Base-by-base conservation (phyloP, 2,113 vertebrate genomes). In the Colistium nudipinnis region DNA sequence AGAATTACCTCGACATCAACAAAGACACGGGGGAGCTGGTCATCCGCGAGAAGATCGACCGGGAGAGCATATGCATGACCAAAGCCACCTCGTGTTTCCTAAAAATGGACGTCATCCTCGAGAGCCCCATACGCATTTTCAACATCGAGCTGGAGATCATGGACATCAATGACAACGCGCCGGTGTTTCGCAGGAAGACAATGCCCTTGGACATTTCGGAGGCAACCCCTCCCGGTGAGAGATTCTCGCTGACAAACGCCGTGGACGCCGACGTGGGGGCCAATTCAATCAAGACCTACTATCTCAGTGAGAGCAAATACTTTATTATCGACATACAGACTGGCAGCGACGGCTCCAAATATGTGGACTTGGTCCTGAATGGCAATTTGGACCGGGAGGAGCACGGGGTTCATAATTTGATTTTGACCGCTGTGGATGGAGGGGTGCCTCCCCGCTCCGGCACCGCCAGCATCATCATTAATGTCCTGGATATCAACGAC, bases 131-230 rank as follows among this genome's bases (percentile, higher is more conserved):
- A 38, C 92, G 92, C 44, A 92, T 93, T 27, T 93, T 93, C 61
- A 92, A 92, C 59, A 76, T 93, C 45, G 92, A 93, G 60, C 62
- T 94, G 7, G 93, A 94, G 28, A 93, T 93, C 47, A 80, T 92
- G 89, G 93, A 94, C 83, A 92, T 94, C 22, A 94, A 94, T 33
- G 93, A 94, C 82, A 94, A 94, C 75, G 90, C 91, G 68, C 93
- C 93, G 0, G 85, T 91, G 76, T 94, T 94, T 55, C 90, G 93
- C 59, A 87, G 92, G 4, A 90, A 87, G 73, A 91, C 93, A 55
- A 93, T 94, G 86, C 88, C 90, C 3, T 68, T 96, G 79, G 94
- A 95, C 75, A 85, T 96, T 51, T 93, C 94, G 24, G 89, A 95
- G 86, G 88, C 90, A 56, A 89, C 91, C 47, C 82, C 80, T 74